Evolutionary conservation across 2,113 vertebrate species (phyloP), one percentile per base, ranked within the genome.

Genomic region (Gallinago undulata): DNA sequence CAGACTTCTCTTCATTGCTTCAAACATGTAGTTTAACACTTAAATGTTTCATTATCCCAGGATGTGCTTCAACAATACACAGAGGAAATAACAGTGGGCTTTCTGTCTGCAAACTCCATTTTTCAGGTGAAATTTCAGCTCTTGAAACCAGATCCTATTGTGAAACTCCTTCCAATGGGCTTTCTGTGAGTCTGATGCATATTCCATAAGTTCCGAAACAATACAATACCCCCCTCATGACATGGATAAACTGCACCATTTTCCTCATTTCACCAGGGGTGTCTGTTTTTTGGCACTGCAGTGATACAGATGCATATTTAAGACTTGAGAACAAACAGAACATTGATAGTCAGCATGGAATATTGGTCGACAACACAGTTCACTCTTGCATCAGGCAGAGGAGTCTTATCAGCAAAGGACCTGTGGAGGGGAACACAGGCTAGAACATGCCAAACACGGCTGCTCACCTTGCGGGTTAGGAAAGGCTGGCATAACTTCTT

Each of bases 111-210:
- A 87, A 93, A 89, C 7, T 80, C 39, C 5, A 74, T 74, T 86
- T 94, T 87, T 75, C 43, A 82, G n/a, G 55, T 90, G 66, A 96
- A 94, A 95, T 95, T 91, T 90, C 80, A 92, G 33, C 63, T 82
- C 88, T 72, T 88, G 92, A 97, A 97, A 94, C 41, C 47, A 90
- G 88, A 95, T 84, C 70, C 37, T 85, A 8, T 22, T 84, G 50
- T 83, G 53, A 91, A 78, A 86, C 9, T 83, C 48, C 72, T 91
- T 91, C 73, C 83, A 73, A 82, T 90, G 57, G n/a, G 24, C 13
- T 87, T 95, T 84, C 55, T 75, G 63, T 81, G 50, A 93, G 63
- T 31, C 51, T 64, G 67, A 76, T 94, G 77, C 18, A 37, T 93
- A 92, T 92, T 85, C 92, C 75, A 17, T 67, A 88, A 92, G 43